Evolutionary conservation across 2,113 vertebrate species (phyloP).

Genomic region (Bubo bubo): DNA sequence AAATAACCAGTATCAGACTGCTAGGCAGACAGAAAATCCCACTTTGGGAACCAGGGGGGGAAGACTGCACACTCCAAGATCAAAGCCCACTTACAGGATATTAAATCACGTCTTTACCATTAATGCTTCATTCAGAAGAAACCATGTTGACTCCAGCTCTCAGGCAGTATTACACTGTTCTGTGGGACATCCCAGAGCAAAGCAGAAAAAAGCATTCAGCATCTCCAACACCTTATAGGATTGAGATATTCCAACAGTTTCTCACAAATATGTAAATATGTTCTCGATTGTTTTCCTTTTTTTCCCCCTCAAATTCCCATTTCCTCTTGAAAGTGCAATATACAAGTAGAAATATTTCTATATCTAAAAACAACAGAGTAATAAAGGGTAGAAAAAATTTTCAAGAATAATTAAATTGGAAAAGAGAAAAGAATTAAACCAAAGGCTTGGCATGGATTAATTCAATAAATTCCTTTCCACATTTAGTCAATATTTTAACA

Average conservation of each 20-base stretch:
- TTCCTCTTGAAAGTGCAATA: neutral
- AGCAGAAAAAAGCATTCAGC: neutral
- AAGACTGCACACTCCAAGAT: neutral
- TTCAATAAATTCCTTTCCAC: neutral
- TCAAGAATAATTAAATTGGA: neutral
- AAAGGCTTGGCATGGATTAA: neutral
- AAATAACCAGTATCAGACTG: neutral
- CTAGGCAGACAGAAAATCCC: neutral
- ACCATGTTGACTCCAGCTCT: neutral
- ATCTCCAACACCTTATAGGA: neutral
- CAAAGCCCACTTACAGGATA: neutral
- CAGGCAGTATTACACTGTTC: rapidly evolving
- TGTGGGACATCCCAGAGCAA: neutral
- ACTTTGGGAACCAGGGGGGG: neutral
- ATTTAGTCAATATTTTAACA: neutral
- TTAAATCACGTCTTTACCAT: neutral
- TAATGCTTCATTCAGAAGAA: neutral
- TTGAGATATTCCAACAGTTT: neutral
- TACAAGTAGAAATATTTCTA: neutral
- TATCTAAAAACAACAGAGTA: neutral
- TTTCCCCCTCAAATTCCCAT: neutral
- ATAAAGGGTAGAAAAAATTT: neutral
- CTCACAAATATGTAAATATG: neutral
- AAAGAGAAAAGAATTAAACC: neutral
- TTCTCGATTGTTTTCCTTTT: neutral